Evolutionary conservation across 1,140 invertebrate genomes (phyloP).

Genomic region (Pseudomyrmex pallidus): DNA sequence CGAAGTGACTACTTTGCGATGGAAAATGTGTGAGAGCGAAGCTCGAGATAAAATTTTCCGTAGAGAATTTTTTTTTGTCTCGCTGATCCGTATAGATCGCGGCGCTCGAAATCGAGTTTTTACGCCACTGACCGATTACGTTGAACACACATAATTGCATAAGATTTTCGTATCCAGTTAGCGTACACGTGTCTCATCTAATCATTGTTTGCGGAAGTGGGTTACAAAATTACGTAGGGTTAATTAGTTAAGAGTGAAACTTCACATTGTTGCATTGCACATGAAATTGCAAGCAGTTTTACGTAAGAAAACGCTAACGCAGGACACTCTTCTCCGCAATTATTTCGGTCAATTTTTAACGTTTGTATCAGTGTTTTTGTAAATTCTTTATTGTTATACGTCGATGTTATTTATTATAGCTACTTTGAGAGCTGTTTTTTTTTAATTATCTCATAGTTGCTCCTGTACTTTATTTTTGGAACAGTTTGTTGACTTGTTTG

Average conservation of each 20-base stretch:
- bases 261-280: not conserved
- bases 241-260: not conserved
- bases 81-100: not conserved
- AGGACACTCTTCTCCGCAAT: not conserved
- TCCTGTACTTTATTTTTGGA: not conserved
- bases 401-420: not conserved
- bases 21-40: not conserved
- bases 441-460: not conserved
- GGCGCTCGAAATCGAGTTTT: not conserved
- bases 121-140: conserved; percentile 31
- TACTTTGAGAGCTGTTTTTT: not conserved
- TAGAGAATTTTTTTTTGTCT: not conserved
- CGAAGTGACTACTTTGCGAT: not conserved
- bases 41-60: not conserved
- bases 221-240: conserved; percentile 26
- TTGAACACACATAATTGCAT: conserved; percentile 22
- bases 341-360: not conserved
- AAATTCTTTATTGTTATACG: too few relatives aligned
- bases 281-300: not conserved
- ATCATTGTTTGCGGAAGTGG: conserved; percentile 12
- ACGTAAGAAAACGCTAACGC: not conserved
- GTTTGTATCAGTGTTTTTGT: not conserved
- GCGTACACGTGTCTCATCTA: not conserved
- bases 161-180: conserved; percentile 32
- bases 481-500: not conserved